Base-by-base conservation (phyloP, 2,113 vertebrate genomes). In the Scatophagus argus region DNA sequence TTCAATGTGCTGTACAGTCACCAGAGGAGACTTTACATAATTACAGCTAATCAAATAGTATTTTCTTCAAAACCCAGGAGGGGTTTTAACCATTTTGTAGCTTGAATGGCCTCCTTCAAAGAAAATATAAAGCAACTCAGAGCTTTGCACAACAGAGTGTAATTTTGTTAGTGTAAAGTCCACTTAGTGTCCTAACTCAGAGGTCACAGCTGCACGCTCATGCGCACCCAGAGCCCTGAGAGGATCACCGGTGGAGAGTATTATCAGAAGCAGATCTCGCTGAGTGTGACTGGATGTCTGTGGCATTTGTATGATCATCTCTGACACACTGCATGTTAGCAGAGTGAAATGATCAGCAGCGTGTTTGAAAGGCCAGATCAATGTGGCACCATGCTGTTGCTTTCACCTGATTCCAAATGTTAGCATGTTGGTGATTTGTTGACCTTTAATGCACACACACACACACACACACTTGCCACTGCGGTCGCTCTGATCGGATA, bases 11-110 rank as follows among this genome's bases (percentile, higher is more conserved):
- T 58, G 76, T 38, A 58, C 59, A 49, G 29, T 72, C 69, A 61
- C 69, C 71, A 29, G 43, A 77, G 67, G 80, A 85, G 38, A 71
- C 79, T 54, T 86, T 80, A 86, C 34, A 58, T 64, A 27, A 80
- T 86, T 79, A 47, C 41, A 58, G 55, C 63, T 82, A 77, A 86
- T 88, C 65, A 69, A 41, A 54, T 7, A 62, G 74, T 61, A 38
- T 81, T 84, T 82, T 32, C 25, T 38, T 72, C 27, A 79, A 84
- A 71, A 23, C 63, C 68, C 77, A 59, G 59, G 52, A 66, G 74
- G 29, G 56, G 25, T 78, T 69, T 80, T 58, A 38, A 32, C 8
- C 4, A 0, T 59, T 84, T 84, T 60, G 76, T 64, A 63, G 63
- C 77, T 69, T 39, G n/a, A 74, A 55, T 10, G 8, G 4, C 32